These are phyloP conservation scores for Pherbina coryleti DNA, from an alignment of 2,888 invertebrate species.

Conservation along the genomic window DNA sequence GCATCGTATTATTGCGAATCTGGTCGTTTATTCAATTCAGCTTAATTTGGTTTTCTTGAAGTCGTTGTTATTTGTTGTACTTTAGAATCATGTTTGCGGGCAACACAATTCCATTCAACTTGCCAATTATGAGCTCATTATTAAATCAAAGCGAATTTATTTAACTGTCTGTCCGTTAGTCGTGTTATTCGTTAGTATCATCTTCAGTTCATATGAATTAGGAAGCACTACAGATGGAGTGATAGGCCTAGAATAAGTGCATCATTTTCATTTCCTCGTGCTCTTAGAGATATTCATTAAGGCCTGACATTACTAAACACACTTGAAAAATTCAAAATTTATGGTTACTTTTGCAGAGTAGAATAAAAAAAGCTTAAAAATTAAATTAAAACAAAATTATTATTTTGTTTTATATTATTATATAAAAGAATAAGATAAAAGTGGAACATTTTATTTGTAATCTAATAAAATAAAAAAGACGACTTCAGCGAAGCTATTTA, in stretches of 20 bases:
- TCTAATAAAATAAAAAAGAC: too few relatives aligned
- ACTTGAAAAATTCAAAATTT: too few relatives aligned
- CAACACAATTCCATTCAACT: constrained; percentile 71
- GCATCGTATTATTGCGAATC: constrained; percentile 16
- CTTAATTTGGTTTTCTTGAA: constrained; percentile 53
- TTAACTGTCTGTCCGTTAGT: constrained; percentile 47
- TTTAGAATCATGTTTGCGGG: constrained; percentile 68
- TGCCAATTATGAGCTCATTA: constrained; percentile 70
- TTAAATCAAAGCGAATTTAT: constrained; percentile 70
- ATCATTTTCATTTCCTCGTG: too few relatives aligned
- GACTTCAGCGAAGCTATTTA: too few relatives aligned
- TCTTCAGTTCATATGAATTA: constrained; percentile 1
- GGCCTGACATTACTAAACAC: too few relatives aligned
- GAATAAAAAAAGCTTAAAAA: too few relatives aligned
- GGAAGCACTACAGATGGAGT: neutral
- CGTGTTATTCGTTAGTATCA: neutral
- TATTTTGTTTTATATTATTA: too few relatives aligned
- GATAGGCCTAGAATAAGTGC: neutral
- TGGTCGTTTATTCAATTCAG: constrained; percentile 57
- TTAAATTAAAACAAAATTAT: too few relatives aligned
- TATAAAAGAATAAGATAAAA: too few relatives aligned
- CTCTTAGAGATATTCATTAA: too few relatives aligned
- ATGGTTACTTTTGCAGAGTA: too few relatives aligned
- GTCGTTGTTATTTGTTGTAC: constrained; percentile 41
- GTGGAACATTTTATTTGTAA: too few relatives aligned